Percentiles rank a stretch among this genome's conserved stretches.
Conservation (phyloP, 2,113 vertebrate genomes). For the Dermatemys mawii region DNA sequence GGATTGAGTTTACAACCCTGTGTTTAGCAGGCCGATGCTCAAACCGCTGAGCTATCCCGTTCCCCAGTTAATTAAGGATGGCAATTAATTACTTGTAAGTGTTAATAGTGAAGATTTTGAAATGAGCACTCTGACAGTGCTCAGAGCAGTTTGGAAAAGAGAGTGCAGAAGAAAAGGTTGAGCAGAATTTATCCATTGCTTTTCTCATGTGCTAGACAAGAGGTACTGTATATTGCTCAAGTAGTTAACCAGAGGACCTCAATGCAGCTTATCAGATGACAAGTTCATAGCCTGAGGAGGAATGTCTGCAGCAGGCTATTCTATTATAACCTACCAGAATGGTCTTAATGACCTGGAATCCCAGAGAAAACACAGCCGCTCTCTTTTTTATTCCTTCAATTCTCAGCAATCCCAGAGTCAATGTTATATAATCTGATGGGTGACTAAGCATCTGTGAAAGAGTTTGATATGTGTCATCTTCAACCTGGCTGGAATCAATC, state of each 20-base stretch:
- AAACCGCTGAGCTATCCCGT: too few relatives aligned
- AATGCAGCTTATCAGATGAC: constrained; percentile 35
- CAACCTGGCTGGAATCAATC: constrained; percentile 43
- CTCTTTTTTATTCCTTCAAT: constrained; percentile 25
- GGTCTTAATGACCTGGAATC: constrained; percentile 50
- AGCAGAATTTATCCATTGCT: constrained; percentile 25
- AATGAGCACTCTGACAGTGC: constrained; percentile 15
- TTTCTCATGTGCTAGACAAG: constrained; percentile 25
- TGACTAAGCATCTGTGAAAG: constrained; percentile 69
- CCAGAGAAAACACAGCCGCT: constrained; percentile 27
- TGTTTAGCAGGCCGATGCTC: too few relatives aligned
- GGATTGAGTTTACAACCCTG: too few relatives aligned
- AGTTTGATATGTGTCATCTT: constrained; percentile 64
- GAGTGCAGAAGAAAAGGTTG: not conserved
- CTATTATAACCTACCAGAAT: constrained; percentile 36
- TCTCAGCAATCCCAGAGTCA: constrained; percentile 56
- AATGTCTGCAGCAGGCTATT: constrained; percentile 31
- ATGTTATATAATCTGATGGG: constrained; percentile 34
- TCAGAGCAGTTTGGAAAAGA: constrained; percentile 28
- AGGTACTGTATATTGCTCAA: constrained; percentile 48
- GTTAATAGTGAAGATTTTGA: not conserved
- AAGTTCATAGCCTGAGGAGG: constrained; percentile 46
- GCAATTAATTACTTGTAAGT: constrained; percentile 4
- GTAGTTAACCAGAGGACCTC: constrained; percentile 26
- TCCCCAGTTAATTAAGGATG: too few relatives aligned